Evolutionary conservation across 2,113 vertebrate species (phyloP).

Genomic region (Plectropomus leopardus): DNA sequence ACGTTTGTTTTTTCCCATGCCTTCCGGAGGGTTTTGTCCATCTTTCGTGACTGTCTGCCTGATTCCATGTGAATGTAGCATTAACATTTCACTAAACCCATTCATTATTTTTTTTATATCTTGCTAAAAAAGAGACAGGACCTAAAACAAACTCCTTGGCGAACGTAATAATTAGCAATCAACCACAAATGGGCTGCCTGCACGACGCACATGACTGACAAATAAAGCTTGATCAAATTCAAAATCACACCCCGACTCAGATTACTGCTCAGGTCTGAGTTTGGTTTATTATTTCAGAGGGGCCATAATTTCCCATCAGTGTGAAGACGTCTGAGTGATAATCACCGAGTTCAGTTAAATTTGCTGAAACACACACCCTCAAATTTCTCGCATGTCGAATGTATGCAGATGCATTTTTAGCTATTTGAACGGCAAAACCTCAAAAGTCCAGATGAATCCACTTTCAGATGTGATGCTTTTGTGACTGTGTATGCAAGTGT

Average conservation of each 20-base stretch:
- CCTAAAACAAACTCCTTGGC: conserved; percentile 1
- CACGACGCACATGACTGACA: conserved; percentile 11
- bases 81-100: no score
- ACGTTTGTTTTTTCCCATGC: no score
- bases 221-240: conserved; percentile 28
- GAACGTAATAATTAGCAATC: conserved; percentile 20
- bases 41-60: no score
- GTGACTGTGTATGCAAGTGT: conserved; percentile 76
- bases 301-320: conserved; percentile 1
- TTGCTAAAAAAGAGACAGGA: neutral
- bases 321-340: conserved; percentile 25
- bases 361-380: conserved; percentile 20
- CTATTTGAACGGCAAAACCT: conserved; percentile 66
- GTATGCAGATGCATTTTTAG: conserved; percentile 79
- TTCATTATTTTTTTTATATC: neutral
- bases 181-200: conserved; percentile 19
- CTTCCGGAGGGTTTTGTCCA: no score
- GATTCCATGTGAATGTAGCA: no score
- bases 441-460: conserved; percentile 60
- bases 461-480: conserved; percentile 77
- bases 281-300: conserved; percentile 50
- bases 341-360: conserved; percentile 6
- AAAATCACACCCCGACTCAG: conserved; percentile 18
- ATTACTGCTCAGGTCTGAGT: conserved; percentile 23
- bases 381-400: conserved; percentile 40